These are phyloP conservation scores for Drosophila bunnanda DNA, from an alignment of 2,888 invertebrate species.

Conservation along the genomic window DNA sequence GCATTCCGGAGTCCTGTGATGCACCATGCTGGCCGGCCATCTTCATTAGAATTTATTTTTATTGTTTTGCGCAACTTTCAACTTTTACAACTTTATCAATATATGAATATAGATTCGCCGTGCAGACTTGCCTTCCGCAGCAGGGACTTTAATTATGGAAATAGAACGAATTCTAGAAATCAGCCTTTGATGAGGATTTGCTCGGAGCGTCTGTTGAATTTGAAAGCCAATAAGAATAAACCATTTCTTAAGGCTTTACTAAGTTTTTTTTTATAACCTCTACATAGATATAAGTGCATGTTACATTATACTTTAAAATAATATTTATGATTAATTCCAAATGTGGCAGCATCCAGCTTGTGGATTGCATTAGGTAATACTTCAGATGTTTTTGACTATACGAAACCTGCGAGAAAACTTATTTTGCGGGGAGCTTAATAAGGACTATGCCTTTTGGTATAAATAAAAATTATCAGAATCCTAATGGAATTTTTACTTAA, in stretches of 20 bases:
- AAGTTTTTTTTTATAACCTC: too few relatives aligned
- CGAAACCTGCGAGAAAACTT: too few relatives aligned
- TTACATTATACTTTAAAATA: too few relatives aligned
- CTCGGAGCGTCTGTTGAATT: constrained; percentile 1
- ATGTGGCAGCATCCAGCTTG: neutral
- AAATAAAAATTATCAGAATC: too few relatives aligned
- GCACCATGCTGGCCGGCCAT: constrained; percentile 80
- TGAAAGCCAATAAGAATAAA: neutral
- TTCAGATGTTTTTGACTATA: too few relatives aligned
- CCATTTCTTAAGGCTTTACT: neutral
- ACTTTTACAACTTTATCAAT: constrained; percentile 81
- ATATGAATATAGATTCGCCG: constrained; percentile 77
- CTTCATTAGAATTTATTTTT: constrained; percentile 78
- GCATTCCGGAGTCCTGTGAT: constrained; percentile 30
- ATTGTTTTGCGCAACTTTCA: constrained; percentile 80
- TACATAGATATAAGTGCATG: too few relatives aligned
- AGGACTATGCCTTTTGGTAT: too few relatives aligned
- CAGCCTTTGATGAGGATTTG: constrained; percentile 21
- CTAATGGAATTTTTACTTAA: too few relatives aligned
- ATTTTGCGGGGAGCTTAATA: too few relatives aligned
- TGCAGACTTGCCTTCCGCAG: constrained; percentile 42
- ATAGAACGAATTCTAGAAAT: constrained; percentile 40
- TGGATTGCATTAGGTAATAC: too few relatives aligned
- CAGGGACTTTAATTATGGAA: constrained; percentile 74
- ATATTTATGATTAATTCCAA: neutral